phyloP scores from a whole-genome alignment of 2,888 invertebrate species.

The Ophonus ardosiacus region DNA sequence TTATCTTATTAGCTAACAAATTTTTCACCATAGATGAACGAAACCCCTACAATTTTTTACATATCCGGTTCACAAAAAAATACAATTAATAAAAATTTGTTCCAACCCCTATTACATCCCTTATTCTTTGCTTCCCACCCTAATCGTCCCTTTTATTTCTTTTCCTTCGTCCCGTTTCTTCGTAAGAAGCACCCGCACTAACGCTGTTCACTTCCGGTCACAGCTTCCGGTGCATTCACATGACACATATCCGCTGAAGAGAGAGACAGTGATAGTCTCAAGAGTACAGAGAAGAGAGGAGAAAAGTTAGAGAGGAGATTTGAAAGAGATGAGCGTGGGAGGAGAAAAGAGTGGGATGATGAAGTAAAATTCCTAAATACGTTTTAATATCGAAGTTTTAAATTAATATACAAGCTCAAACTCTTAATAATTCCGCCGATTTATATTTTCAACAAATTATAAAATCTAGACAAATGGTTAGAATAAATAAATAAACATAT shows the following conservation, averaged over 20 bases:
- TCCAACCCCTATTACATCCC: not conserved
- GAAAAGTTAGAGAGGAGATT: too few relatives aligned
- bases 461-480: too few relatives aligned
- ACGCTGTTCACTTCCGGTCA: constrained; percentile 9
- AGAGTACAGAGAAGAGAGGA: not conserved
- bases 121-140: not conserved
- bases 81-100: not conserved
- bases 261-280: not conserved
- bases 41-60: not conserved
- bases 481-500: too few relatives aligned
- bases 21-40: not conserved
- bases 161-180: too few relatives aligned
- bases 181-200: constrained; percentile 17
- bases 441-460: too few relatives aligned
- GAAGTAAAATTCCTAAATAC: too few relatives aligned
- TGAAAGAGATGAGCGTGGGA: too few relatives aligned
- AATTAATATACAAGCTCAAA: too few relatives aligned
- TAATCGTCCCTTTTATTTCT: not conserved
- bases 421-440: too few relatives aligned
- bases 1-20: not conserved
- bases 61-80: not conserved
- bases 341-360: too few relatives aligned
- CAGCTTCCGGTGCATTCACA: constrained; percentile 48
- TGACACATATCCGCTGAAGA: constrained; percentile 35
- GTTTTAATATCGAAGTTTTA: too few relatives aligned